Conservation (phyloP, 2,797 vertebrate genomes). For the Myotis vivesi region DNA sequence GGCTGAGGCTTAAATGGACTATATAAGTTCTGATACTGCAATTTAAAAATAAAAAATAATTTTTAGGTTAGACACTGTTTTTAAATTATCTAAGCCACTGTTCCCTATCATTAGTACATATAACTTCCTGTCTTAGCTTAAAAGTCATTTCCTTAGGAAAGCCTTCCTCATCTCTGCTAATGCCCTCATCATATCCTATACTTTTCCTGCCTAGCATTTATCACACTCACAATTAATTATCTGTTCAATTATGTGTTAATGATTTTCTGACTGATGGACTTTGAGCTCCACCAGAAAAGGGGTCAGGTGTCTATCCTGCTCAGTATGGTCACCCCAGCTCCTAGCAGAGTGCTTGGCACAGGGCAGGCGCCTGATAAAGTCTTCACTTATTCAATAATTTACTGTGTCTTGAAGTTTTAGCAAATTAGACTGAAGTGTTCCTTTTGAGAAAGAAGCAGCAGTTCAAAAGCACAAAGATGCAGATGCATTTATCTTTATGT, state of each 20-base stretch:
- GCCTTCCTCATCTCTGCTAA: background rate
- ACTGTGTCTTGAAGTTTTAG: constrained; percentile 26
- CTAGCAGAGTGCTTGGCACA: background rate
- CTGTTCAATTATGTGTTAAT: background rate
- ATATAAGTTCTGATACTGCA: background rate
- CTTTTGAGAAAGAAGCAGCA: constrained; percentile 28
- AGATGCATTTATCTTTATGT: constrained; percentile 28
- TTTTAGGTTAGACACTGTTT: constrained; percentile 41
- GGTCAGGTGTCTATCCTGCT: background rate
- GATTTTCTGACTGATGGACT: constrained; percentile 38
- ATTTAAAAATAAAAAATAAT: constrained; percentile 1
- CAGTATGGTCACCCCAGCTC: background rate
- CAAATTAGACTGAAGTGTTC: background rate
- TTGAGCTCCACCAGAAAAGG: background rate
- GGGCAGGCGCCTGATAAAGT: background rate
- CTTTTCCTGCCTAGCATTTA: background rate
- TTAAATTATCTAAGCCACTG: constrained; percentile 2
- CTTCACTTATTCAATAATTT: background rate
- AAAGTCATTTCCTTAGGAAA: constrained; percentile 24
- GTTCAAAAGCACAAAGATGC: background rate
- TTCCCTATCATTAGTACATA: background rate
- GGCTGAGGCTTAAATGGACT: constrained; percentile 1
- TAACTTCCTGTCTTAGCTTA: constrained; percentile 26
- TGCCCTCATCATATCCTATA: background rate
- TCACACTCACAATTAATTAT: background rate